Conservation (phyloP, 2,888 invertebrate species). For the Drosophila hamatofila region DNA sequence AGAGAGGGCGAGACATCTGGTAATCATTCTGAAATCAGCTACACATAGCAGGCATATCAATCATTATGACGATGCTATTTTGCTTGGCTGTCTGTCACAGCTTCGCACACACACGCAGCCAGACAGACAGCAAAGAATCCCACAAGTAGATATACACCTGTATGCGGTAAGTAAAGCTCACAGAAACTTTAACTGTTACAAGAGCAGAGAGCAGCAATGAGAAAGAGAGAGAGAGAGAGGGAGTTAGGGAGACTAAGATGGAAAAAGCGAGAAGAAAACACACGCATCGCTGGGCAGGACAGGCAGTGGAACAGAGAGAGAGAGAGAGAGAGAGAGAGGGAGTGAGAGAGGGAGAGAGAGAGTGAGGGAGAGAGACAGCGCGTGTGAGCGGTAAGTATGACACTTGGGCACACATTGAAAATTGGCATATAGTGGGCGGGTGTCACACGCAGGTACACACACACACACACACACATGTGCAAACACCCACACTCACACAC, state of each 20-base stretch:
- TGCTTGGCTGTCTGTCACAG: conserved; percentile 48
- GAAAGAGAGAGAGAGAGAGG: neutral
- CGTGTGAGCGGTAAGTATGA: neutral
- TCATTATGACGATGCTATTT: conserved; percentile 50
- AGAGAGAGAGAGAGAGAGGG: conserved; percentile 28
- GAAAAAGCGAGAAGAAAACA: neutral
- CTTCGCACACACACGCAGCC: conserved; percentile 2
- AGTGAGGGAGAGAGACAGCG: conserved; percentile 6
- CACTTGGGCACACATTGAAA: conserved; percentile 49
- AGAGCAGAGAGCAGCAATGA: neutral
- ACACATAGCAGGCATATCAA: conserved; percentile 47
- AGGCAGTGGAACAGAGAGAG: neutral
- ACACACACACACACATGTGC: conserved; percentile 21
- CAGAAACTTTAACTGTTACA: conserved; percentile 46
- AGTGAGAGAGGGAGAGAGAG: conserved; percentile 12
- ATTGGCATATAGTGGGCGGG: conserved; percentile 65
- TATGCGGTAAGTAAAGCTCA: conserved; percentile 38
- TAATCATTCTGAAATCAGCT: conserved; percentile 58
- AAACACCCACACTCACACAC: conserved; percentile 3
- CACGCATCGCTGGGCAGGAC: conserved; percentile 39
- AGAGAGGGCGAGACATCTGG: conserved; percentile 23
- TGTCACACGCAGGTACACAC: conserved; percentile 36
- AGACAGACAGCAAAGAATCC: conserved; percentile 3
- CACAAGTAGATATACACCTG: conserved; percentile 25
- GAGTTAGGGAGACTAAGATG: neutral